These are phyloP conservation scores for Apis mellifera DNA, from an alignment of 1,140 invertebrate genomes.

Conservation along the genomic window DNA sequence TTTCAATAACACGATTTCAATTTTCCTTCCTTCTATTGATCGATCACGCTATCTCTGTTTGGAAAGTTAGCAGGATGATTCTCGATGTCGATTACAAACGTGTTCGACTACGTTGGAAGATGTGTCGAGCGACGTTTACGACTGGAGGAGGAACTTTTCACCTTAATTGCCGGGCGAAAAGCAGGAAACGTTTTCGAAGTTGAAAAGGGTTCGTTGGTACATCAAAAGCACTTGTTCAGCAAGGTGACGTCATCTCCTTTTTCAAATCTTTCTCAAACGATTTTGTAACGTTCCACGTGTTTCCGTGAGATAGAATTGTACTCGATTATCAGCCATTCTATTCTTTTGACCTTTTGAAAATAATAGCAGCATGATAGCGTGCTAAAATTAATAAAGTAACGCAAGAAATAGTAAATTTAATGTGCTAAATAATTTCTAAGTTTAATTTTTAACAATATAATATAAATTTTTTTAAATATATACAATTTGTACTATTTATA, in stretches of 20 bases:
- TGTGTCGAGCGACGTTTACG: slow-evolving; percentile 45
- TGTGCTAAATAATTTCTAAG: too few relatives aligned
- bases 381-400: too few relatives aligned
- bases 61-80: neutral
- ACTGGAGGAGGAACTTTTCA: slow-evolving; percentile 16
- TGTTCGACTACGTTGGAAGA: neutral
- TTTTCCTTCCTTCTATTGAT: neutral
- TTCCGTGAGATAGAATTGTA: neutral
- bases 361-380: too few relatives aligned
- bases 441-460: too few relatives aligned
- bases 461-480: too few relatives aligned
- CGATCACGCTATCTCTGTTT: neutral
- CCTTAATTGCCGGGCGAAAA: slow-evolving; percentile 63
- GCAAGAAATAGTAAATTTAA: too few relatives aligned
- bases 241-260: neutral
- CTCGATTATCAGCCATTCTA: neutral
- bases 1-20: neutral
- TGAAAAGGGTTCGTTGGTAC: slow-evolving; percentile 18
- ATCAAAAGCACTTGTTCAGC: slow-evolving; percentile 35
- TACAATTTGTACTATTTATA: too few relatives aligned
- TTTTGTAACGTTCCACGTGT: neutral
- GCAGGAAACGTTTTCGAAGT: slow-evolving; percentile 57
- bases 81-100: neutral
- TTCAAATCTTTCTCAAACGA: too few relatives aligned
- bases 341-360: too few relatives aligned